Conservation (phyloP, 2,888 invertebrate genomes). For the Copidosoma aretas region DNA sequence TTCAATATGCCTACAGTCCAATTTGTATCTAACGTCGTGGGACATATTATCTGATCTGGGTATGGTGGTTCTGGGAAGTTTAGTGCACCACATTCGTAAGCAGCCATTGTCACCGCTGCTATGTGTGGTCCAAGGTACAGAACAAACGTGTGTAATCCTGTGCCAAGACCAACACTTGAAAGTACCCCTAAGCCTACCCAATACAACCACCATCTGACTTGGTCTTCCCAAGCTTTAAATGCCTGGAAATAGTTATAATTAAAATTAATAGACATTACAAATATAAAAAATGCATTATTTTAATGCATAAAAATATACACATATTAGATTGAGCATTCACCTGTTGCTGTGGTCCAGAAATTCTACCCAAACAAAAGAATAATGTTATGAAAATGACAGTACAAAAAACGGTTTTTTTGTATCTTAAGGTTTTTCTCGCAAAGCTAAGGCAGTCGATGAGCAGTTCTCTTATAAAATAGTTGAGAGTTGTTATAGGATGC, state of each 20-base stretch:
- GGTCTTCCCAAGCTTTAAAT: constrained; percentile 58
- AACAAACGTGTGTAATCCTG: constrained; percentile 97
- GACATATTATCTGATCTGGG: constrained; percentile 97
- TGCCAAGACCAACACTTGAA: constrained; percentile 97
- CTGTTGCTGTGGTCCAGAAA: constrained; percentile 59
- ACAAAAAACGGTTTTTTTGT: constrained; percentile 56
- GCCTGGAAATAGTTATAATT: constrained; percentile 47
- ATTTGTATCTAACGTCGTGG: constrained; percentile 70
- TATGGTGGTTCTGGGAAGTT: constrained; percentile 98
- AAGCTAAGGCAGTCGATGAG: constrained; percentile 56
- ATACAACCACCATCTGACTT: constrained; percentile 79
- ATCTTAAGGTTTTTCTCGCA: constrained; percentile 54
- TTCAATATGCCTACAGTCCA: constrained; percentile 83
- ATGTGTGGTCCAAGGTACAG: constrained; percentile 99
- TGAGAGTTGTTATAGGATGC: constrained; percentile 58
- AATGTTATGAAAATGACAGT: constrained; percentile 52
- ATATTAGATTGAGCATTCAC: constrained; percentile 43
- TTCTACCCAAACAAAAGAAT: constrained; percentile 54
- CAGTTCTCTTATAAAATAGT: constrained; percentile 59
- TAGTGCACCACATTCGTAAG: constrained; percentile 93
- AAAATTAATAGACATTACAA: neutral
- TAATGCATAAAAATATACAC: neutral
- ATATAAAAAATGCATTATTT: neutral
- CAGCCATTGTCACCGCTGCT: constrained; percentile 96
- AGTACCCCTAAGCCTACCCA: constrained; percentile 94